Evolutionary conservation across 2,113 vertebrate species (phyloP).

Genomic region (Labeo rohita): DNA sequence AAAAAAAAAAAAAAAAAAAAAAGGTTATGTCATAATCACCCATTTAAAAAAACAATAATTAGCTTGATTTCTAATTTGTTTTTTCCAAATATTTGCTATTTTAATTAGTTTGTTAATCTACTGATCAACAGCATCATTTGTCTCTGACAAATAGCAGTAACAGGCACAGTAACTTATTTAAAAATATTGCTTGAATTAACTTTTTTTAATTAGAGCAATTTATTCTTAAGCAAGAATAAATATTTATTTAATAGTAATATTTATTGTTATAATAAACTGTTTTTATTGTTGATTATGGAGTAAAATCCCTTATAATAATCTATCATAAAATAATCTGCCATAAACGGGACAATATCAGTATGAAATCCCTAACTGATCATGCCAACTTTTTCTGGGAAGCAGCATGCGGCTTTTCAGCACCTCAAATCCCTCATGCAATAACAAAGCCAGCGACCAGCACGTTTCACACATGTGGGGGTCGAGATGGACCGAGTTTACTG

Average conservation of each 20-base stretch:
- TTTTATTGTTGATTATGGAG: neutral
- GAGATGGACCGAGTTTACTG: conserved; percentile 66
- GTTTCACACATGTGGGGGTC: conserved; percentile 67
- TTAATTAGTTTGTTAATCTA: neutral
- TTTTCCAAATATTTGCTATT: neutral
- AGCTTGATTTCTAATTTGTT: neutral
- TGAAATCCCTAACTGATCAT: neutral
- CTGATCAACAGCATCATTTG: neutral
- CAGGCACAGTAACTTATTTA: neutral
- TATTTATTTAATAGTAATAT: neutral
- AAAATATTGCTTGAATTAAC: neutral
- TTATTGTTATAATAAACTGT: neutral
- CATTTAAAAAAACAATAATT: neutral
- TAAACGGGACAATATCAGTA: neutral
- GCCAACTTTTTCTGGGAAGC: conserved; percentile 65
- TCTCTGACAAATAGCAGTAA: neutral
- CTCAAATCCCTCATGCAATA: conserved; percentile 65
- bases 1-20: neutral
- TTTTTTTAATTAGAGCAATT: neutral
- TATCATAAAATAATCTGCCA: neutral
- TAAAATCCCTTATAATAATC: neutral
- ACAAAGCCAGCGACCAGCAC: conserved; percentile 73
- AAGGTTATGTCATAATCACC: neutral
- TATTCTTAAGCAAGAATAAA: neutral
- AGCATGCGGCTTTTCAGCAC: conserved; percentile 62